Evolutionary conservation across 2,888 invertebrate genomes (phyloP), one percentile per base, ranked within the genome.

Genomic region (Colletes collaris): DNA sequence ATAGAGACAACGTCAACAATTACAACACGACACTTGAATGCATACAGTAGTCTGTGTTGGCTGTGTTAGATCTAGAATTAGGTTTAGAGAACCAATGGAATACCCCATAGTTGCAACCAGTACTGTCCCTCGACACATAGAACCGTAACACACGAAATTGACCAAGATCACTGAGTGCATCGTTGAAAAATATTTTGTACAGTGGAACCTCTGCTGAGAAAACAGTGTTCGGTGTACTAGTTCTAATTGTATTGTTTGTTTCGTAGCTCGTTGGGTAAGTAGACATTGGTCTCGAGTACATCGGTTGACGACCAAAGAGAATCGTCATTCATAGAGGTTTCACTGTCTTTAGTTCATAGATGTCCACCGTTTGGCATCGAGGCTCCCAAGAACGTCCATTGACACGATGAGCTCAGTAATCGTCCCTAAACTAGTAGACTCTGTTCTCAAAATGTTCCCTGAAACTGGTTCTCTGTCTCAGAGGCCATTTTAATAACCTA

Each of bases 21-120:
- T 77, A 78, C 73, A 86, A 87, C 81, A 81, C 72, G 65, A 85
- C 82, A 85, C 82, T 83, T 82, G 82, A 82, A 86, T 87, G 86
- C 81, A 65, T 72, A 72, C 79, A 78, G 74, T 73, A 69, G 68
- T 60, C 13, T 72, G 66, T 76, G 64, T 79, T 87, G 84, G 85
- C 69, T 88, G 85, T 88, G 63, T 76, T 87, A 87, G 65, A 80
- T 62, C 59, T 88, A 88, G 85, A 66, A n/a, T 44, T 74, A 77
- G 77, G 74, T 70, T 74, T 84, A 83, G 83, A 80, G 27, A 19
- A 35, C 19, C 40, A 52, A 50, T 64, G 69, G 16, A 27, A n/a
- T 10, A 27, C 59, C 58, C 46, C 27, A 16, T 81, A 73, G 81
- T 37, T 73, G 68, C 64, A 37, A 62, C 4, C 63, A 62, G 40